Evolutionary conservation across 2,797 vertebrate genomes (phyloP).

Genomic region (Denticeps clupeoides): DNA sequence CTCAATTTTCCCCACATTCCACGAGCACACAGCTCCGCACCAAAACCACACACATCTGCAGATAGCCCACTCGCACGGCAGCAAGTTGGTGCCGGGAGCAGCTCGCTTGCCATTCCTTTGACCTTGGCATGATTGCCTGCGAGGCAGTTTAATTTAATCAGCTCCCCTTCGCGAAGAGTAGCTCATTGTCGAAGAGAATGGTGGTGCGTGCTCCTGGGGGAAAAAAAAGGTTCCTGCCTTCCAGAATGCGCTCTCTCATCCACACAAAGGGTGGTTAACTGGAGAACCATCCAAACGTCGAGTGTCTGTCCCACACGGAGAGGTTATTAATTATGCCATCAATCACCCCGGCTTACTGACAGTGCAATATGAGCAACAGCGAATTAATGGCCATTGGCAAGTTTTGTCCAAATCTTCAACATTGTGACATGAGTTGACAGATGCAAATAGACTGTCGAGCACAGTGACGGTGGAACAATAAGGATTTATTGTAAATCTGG

Average conservation of each 20-base stretch:
- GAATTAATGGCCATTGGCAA: slow-evolving; percentile 52
- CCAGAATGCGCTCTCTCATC: slow-evolving; percentile 9
- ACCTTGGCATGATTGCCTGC: slow-evolving; percentile 64
- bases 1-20: slow-evolving; percentile 54
- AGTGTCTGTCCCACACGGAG: slow-evolving; percentile 49
- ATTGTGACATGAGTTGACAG: too few species aligned
- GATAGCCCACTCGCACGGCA: slow-evolving; percentile 34
- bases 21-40: slow-evolving; percentile 27
- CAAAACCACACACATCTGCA: slow-evolving; percentile 46
- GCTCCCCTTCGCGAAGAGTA: slow-evolving; percentile 50
- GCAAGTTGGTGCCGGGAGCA: slow-evolving; percentile 50
- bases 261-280: slow-evolving; percentile 32
- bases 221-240: slow-evolving; percentile 16
- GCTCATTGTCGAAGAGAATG: slow-evolving; percentile 55
- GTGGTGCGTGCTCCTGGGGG: slow-evolving; percentile 23
- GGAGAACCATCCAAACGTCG: slow-evolving; percentile 31
- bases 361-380: slow-evolving; percentile 39
- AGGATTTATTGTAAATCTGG: too few species aligned
- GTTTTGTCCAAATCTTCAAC: slow-evolving; percentile 20
- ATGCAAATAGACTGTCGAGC: too few species aligned
- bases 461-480: too few species aligned
- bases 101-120: slow-evolving; percentile 56
- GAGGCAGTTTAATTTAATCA: slow-evolving; percentile 69
- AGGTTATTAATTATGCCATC: slow-evolving; percentile 56
- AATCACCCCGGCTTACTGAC: slow-evolving; percentile 48